phyloP scores from a whole-genome alignment of 2,888 invertebrate species.

The Chymomyza procnemis region DNA sequence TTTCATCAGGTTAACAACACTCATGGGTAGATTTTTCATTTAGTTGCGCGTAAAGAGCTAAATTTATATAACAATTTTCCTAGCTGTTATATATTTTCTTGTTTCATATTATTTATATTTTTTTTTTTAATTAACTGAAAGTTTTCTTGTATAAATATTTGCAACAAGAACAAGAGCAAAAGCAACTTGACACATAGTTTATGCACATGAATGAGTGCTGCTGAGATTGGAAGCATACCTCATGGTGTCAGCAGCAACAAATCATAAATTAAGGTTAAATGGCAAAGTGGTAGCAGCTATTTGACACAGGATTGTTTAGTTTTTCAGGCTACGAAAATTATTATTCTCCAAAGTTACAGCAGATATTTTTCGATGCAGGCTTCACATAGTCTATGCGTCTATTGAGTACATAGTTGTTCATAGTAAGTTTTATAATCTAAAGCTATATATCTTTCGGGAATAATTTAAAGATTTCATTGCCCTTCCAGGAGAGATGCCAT shows the following conservation, averaged over 20 bases:
- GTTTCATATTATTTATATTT: conserved; percentile 4
- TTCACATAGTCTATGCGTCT: no score
- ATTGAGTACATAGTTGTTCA: no score
- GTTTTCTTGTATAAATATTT: conserved; percentile 44
- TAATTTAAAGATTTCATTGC: no score
- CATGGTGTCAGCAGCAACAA: not conserved
- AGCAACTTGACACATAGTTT: conserved; percentile 28
- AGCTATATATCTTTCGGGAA: no score
- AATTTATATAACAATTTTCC: conserved; percentile 59
- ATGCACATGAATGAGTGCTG: conserved; percentile 27
- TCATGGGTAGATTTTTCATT: conserved; percentile 72
- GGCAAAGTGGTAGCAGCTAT: not conserved
- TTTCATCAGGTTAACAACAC: conserved; percentile 73
- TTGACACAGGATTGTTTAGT: no score
- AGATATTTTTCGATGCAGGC: no score
- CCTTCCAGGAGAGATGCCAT: no score
- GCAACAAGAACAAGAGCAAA: conserved; percentile 14
- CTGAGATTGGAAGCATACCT: not conserved
- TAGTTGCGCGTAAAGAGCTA: conserved; percentile 54
- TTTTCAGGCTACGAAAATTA: no score
- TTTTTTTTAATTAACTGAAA: conserved; percentile 58
- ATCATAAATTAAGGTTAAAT: not conserved
- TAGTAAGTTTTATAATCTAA: no score
- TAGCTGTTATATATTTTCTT: not conserved
- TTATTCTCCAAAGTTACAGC: no score